Conservation (phyloP, 2,797 vertebrate species). For the Protosalanx chinensis region DNA sequence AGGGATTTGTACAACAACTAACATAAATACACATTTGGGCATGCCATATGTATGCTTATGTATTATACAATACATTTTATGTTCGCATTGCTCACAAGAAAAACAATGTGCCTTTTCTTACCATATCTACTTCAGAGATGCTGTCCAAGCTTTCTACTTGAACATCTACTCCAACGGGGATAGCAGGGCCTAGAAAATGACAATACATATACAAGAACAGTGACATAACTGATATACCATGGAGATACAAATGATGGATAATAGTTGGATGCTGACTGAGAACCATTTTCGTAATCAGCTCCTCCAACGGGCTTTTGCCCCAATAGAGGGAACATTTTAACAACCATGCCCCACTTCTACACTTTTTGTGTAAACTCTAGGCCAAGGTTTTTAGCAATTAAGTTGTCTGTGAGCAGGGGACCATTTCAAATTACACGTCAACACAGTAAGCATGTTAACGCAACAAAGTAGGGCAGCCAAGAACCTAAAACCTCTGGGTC, state of each 20-base stretch:
- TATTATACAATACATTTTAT: not conserved
- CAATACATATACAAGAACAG: not conserved
- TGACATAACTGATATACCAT: not conserved
- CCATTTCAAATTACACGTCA: conserved; percentile 20
- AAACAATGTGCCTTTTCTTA: conserved; percentile 51
- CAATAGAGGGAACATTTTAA: not conserved
- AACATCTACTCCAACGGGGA: conserved; percentile 94
- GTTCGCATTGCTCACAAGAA: not conserved
- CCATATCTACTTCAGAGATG: conserved; percentile 98
- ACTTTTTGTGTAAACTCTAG: conserved; percentile 12
- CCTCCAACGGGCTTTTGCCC: not conserved
- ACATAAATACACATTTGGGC: conserved; percentile 10
- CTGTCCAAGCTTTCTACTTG: conserved; percentile 97
- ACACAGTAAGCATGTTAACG: conserved; percentile 5
- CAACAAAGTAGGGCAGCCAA: conserved; percentile 18
- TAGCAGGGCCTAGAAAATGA: conserved; percentile 81
- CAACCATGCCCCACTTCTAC: not conserved
- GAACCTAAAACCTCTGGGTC: not conserved
- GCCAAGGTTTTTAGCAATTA: conserved; percentile 21
- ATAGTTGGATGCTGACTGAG: not conserved
- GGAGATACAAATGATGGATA: no score
- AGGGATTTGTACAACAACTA: conserved; percentile 12
- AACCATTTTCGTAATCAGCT: not conserved
- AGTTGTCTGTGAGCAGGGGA: conserved; percentile 7
- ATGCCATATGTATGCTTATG: not conserved